Base-by-base conservation (phyloP, 2,888 invertebrate genomes). In the Chalcosyrphus nemorum region DNA sequence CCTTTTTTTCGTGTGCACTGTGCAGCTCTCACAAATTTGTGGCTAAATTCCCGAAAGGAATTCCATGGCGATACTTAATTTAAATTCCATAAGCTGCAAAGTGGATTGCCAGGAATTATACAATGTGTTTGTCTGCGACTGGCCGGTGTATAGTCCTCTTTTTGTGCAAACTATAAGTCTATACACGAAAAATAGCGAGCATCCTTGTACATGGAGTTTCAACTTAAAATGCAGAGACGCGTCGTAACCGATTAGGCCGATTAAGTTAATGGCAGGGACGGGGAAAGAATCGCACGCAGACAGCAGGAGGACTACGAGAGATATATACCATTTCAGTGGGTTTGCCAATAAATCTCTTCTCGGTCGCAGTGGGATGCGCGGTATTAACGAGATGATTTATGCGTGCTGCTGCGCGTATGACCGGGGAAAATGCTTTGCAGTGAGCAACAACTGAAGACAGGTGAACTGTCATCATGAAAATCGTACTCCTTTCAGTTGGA, bases 41-140 rank as follows among this genome's bases (percentile, higher is more conserved):
- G 77, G 65, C 70, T 59, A 21, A 84, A 84, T 84, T 84, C 80
- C 80, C 70, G 78, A 87, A 87, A 86, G 89, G 90, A 90, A 90
- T 90, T 88, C 87, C 88, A 87, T 86, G 86, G 77, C 88, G 89
- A 89, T 88, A 88, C 90, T 89, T 89, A 88, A 90, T 90, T 90
- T 90, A 90, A 91, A 91, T 90, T 91, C 91, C 90, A 88, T 86
- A 86, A 85, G 86, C 87, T 85, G 77, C 86, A 78, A 72, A 72
- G 43, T 72, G 82, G 85, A 80, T 81, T 86, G 84, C 81, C 66
- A 78, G 86, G 76, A 86, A 86, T 86, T 86, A 81, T 71, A 78
- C 84, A 86, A 76, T 63, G 70, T 52, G 7, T 45, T 38, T 54
- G 27, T 41, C 65, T 47, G 45, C n/a, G n/a, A 4, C 15, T 15